Evolutionary conservation across 2,797 vertebrate species (phyloP).

Genomic region (Neomorphus geoffroyi): DNA sequence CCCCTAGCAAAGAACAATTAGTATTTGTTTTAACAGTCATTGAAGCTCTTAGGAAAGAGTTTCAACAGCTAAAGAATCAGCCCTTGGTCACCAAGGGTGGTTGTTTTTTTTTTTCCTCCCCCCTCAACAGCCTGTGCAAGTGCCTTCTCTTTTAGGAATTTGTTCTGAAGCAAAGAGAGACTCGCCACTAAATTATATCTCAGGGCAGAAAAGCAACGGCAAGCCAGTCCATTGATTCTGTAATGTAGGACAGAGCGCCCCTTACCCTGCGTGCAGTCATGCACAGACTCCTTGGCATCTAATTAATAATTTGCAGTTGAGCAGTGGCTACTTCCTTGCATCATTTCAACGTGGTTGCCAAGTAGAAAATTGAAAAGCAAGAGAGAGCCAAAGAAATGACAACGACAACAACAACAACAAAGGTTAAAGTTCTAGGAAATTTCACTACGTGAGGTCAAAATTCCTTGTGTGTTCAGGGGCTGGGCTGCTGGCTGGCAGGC

Average conservation of each 20-base stretch:
- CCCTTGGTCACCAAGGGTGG: background rate
- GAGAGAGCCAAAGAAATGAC: slow-evolving; percentile 17
- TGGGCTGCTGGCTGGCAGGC: background rate
- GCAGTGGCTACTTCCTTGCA: slow-evolving; percentile 38
- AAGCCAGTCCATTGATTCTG: slow-evolving; percentile 10
- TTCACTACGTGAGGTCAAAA: slow-evolving; percentile 47
- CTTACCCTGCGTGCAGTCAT: slow-evolving; percentile 34
- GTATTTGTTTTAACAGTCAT: slow-evolving; percentile 5
- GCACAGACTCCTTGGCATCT: slow-evolving; percentile 58
- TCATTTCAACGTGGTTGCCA: background rate
- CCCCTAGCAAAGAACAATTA: slow-evolving; percentile 19
- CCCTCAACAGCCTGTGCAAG: background rate
- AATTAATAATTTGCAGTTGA: slow-evolving; percentile 65
- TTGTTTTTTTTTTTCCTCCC: background rate
- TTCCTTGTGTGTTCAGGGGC: background rate
- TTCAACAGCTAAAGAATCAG: slow-evolving; percentile 26
- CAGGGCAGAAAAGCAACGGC: slow-evolving; percentile 28
- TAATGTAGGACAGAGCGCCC: slow-evolving; percentile 46
- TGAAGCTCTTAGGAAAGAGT: slow-evolving; percentile 14
- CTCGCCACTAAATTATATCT: background rate
- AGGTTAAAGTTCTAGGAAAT: slow-evolving; percentile 65
- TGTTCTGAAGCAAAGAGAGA: background rate
- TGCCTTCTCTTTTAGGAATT: slow-evolving; percentile 22
- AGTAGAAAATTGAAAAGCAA: slow-evolving; percentile 52
- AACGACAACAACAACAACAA: slow-evolving; percentile 33